Base-by-base conservation (phyloP, 2,888 invertebrate species). In the Phengaris arion region DNA sequence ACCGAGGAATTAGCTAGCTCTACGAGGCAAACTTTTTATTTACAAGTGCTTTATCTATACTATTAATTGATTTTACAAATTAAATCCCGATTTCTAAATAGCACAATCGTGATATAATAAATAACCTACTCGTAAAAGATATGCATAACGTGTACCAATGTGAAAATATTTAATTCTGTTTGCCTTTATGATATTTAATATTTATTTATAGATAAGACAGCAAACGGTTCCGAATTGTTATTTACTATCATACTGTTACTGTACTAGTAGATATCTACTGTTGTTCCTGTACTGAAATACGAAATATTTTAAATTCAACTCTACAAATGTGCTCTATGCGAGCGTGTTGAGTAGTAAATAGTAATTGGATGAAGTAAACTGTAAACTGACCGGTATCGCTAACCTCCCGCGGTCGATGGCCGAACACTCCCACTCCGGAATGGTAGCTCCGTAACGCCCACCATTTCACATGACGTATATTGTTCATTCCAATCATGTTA, bases 371-470 rank as follows among this genome's bases (percentile, higher is more conserved):
- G 59, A 64, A 64, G 15, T n/a, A 69, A 46, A 74, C 46, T 22
- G 22, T 22, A 22, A 76, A 85, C 89, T 78, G 86, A 92, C 93
- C 93, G 80, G 79, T 83, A 82, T 92, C 89, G 79, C 85, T 86
- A 79, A 83, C 82, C 79, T 81, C 83, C 80, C 85, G 85, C 79
- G 94, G 93, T 85, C 94, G 94, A 89, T 95, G 94, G 55, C 95
- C 95, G 85, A 95, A 95, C 82, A 95, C 95, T 74, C 94, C 94
- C 77, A 85, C 85, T 79, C 94, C 94, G 79, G 94, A 94, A 83
- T 95, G 94, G 82, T 95, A 95, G 75, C 84, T 79, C 55, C 81
- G 79, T 57, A 83, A 80, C 81, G 85, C 89, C 86, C 88, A 89
- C 80, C 78, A 81, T 77, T 83, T 81, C 80, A 87, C 76, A 78